Evolutionary conservation across 2,797 vertebrate genomes (phyloP), one percentile per base, ranked within the genome.

Genomic region (Choloepus didactylus): DNA sequence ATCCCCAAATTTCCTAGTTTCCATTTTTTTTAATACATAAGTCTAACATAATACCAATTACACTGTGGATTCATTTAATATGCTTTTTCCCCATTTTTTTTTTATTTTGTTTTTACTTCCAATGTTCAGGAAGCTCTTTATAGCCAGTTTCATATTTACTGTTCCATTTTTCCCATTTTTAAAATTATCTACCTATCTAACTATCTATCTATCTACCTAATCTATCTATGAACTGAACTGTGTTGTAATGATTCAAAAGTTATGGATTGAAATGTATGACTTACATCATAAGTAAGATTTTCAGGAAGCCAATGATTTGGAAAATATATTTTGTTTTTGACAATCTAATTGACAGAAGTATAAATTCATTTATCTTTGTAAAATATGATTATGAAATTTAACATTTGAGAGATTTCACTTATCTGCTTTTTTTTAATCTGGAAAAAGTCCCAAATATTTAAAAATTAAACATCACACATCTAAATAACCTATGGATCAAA

Each of bases 361-460:
- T 18, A 92, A 95, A 79, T 97, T 97, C 97, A 98, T 98, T 98
- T 98, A 98, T 98, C 96, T 97, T 97, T 98, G 96, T 98, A 98
- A 97, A 95, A 98, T 95, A 96, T 81, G 93, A 81, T 98, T 98
- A 96, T 98, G 97, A 97, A 97, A 98, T 97, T 98, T 97, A 86
- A 97, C 94, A 91, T 97, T 97, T 96, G 96, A 97, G 96, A 97
- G 97, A 97, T 97, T 98, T 97, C 97, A 98, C 97, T 98, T 98
- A 96, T 98, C 98, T 98, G 97, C 95, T 95, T 16, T 54, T 54
- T 54, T 54, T 15, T 54, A 54, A 54, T 54, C 12, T 54, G 51
- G 51, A 54, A 54, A 54, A 54, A 54, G 16, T 54, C 51, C 51
- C 51, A 54, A 54, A 54, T 54, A 54, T 54, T 54, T 54, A 16